These are phyloP conservation scores for Epistrophe eligans DNA, from an alignment of 2,888 invertebrate genomes.

Conservation along the genomic window DNA sequence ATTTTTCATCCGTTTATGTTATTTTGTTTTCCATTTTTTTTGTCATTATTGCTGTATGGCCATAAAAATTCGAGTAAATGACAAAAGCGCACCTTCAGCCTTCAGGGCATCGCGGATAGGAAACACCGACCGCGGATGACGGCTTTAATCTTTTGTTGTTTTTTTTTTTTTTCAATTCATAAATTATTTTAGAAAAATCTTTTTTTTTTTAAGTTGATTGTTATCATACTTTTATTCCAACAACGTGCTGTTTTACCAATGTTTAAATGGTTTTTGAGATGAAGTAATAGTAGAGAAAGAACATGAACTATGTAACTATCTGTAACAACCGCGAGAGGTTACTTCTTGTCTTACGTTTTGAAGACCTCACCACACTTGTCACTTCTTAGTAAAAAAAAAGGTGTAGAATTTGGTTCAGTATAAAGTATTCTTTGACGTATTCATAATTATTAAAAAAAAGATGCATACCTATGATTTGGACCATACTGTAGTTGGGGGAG, in stretches of 20 bases:
- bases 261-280: slow-evolving; percentile 44
- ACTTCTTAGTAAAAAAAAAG: no score
- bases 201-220: slow-evolving; percentile 53
- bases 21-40: slow-evolving; percentile 24
- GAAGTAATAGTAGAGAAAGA: slow-evolving; percentile 17
- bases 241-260: slow-evolving; percentile 60
- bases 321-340: slow-evolving; percentile 3
- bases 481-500: no score
- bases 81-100: slow-evolving; percentile 72
- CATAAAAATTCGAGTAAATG: slow-evolving; percentile 65
- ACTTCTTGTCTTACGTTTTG: slow-evolving; percentile 58
- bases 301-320: neutral
- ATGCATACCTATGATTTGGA: no score
- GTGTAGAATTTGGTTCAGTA: no score
- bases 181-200: slow-evolving; percentile 57
- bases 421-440: no score
- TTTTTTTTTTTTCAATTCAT: slow-evolving; percentile 62
- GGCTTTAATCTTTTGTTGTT: slow-evolving; percentile 62
- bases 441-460: no score
- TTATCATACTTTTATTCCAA: slow-evolving; percentile 64
- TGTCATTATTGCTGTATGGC: slow-evolving; percentile 50
- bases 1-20: slow-evolving; percentile 19
- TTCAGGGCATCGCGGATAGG: slow-evolving; percentile 24
- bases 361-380: no score
- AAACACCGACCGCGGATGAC: slow-evolving; percentile 11